These are phyloP conservation scores for Venustoraphidia nigricollis DNA, from an alignment of 2,888 invertebrate species.

Conservation along the genomic window DNA sequence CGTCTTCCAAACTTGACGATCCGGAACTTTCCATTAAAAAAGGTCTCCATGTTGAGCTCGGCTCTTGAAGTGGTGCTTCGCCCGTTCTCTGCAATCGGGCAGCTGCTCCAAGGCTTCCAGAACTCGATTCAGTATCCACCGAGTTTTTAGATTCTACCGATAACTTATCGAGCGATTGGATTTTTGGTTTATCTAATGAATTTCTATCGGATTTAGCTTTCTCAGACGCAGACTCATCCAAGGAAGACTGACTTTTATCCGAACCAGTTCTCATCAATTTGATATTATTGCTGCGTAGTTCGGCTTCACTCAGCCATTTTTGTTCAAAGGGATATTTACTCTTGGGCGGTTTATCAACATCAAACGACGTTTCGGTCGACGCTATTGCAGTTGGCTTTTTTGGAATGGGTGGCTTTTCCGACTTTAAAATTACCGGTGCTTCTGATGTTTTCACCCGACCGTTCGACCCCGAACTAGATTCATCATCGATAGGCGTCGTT, in stretches of 20 bases:
- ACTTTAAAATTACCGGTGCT: neutral
- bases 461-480: conserved; percentile 16
- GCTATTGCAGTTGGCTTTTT: conserved; percentile 19
- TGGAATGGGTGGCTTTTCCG: conserved; percentile 14
- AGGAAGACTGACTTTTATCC: conserved; percentile 23
- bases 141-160: conserved; percentile 55
- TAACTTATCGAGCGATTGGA: conserved; percentile 23
- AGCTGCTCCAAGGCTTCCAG: conserved; percentile 56
- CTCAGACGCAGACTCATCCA: conserved; percentile 24
- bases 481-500: conserved; percentile 29
- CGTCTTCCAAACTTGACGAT: conserved; percentile 74
- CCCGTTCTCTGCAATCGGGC: conserved; percentile 39
- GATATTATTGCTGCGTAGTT: conserved; percentile 24
- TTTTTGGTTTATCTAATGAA: conserved; percentile 21
- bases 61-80: conserved; percentile 40
- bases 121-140: conserved; percentile 52
- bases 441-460: neutral
- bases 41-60: conserved; percentile 68
- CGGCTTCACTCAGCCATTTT: conserved; percentile 29
- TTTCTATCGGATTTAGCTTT: conserved; percentile 16
- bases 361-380: conserved; percentile 14
- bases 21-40: conserved; percentile 75
- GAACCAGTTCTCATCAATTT: conserved; percentile 26
- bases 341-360: conserved; percentile 13
- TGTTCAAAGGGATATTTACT: conserved; percentile 28